phyloP scores from a whole-genome alignment of 1,140 invertebrate genomes.

The Eumaeus atala region DNA sequence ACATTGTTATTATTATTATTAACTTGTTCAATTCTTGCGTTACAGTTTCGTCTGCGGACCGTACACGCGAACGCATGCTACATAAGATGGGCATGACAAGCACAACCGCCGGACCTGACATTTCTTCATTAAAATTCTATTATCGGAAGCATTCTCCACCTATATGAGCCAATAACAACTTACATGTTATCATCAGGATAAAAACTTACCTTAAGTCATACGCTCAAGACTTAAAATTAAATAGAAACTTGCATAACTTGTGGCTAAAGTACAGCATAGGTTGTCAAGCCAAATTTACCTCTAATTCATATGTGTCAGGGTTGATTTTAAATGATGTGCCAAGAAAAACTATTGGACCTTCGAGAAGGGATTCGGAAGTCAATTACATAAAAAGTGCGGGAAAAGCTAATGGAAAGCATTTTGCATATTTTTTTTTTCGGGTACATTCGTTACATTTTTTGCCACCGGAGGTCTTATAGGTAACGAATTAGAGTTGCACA shows the following conservation, averaged over 20 bases:
- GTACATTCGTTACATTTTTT: too few relatives aligned
- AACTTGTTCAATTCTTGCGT: too few relatives aligned
- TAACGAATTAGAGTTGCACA: too few relatives aligned
- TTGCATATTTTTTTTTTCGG: slow-evolving; percentile 6
- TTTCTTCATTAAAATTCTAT: slow-evolving; percentile 73
- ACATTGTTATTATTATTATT: too few relatives aligned
- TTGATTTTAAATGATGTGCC: slow-evolving; percentile 17
- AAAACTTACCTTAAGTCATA: slow-evolving; percentile 6
- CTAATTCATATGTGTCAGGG: slow-evolving; percentile 18
- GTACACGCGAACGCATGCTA: slow-evolving; percentile 44
- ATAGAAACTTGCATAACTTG: not conserved
- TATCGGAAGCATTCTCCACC: slow-evolving; percentile 66
- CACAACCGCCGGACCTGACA: slow-evolving; percentile 57
- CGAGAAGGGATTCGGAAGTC: slow-evolving; percentile 48
- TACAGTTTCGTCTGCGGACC: slow-evolving; percentile 41
- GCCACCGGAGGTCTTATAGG: too few relatives aligned
- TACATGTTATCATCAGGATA: slow-evolving; percentile 3
- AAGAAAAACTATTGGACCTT: slow-evolving; percentile 39
- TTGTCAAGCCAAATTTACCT: slow-evolving; percentile 12
- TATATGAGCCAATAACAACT: slow-evolving; percentile 32
- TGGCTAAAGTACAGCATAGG: slow-evolving; percentile 10
- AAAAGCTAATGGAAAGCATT: not conserved
- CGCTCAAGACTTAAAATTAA: slow-evolving; percentile 14
- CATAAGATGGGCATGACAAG: slow-evolving; percentile 66
- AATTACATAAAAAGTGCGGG: slow-evolving; percentile 36